A percentile compares a stretch with the other conserved stretches of the same genome.
Conservation (phyloP, 2,888 invertebrate genomes). For the Stenchaetothrips biformis region DNA sequence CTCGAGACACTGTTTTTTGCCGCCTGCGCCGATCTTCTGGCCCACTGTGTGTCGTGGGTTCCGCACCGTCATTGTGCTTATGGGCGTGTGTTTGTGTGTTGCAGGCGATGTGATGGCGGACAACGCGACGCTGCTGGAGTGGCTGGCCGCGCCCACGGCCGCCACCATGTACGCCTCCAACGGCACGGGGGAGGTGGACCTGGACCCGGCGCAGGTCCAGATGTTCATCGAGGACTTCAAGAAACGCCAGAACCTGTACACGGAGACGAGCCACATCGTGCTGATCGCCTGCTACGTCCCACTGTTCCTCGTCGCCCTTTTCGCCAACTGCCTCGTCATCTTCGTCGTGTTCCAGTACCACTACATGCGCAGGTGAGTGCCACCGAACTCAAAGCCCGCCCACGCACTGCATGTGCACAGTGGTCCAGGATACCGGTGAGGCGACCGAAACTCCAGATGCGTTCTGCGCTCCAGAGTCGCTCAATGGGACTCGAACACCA, state of each 20-base stretch:
- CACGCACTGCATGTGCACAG: too few relatives aligned
- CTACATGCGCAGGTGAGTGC: slow-evolving; percentile 61
- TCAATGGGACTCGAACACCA: too few relatives aligned
- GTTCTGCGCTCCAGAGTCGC: too few relatives aligned
- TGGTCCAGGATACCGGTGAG: too few relatives aligned
- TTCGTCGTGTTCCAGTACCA: slow-evolving; percentile 63
- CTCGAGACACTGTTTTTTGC: too few relatives aligned
- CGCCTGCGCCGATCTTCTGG: too few relatives aligned
- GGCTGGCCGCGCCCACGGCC: neutral
- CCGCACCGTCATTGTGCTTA: neutral
- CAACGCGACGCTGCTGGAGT: neutral
- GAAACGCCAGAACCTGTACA: slow-evolving; percentile 32
- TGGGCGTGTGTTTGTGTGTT: neutral
- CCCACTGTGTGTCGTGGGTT: neutral
- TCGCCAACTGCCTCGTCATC: slow-evolving; percentile 62
- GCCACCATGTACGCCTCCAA: neutral
- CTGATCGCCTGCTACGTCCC: slow-evolving; percentile 61
- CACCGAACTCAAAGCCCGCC: too few relatives aligned
- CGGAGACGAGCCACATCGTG: slow-evolving; percentile 40
- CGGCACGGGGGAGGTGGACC: neutral
- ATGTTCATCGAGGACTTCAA: slow-evolving; percentile 34
- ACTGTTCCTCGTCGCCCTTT: slow-evolving; percentile 57
- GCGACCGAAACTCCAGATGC: too few relatives aligned
- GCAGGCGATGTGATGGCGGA: neutral
- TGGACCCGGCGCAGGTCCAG: neutral